Percentiles rank a stretch among this genome's conserved stretches.
Conservation (phyloP, 2,113 vertebrate species). For the Cottus gobio region DNA sequence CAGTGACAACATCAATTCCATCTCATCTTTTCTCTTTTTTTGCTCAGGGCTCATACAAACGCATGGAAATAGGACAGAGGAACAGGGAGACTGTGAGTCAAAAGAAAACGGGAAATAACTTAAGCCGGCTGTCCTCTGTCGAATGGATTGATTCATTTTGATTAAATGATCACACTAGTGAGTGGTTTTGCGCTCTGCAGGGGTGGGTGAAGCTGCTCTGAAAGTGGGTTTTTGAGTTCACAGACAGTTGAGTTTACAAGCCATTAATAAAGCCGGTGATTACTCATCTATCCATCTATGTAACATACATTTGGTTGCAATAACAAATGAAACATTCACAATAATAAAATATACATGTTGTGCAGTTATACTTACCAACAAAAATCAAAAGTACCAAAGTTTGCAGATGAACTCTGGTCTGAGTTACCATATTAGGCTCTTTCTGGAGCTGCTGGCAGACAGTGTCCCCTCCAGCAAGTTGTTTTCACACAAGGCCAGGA, state of each 20-base stretch:
- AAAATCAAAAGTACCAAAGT: slow-evolving; percentile 66
- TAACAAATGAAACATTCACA: neutral
- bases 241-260: slow-evolving; percentile 14
- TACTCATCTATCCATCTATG: neutral
- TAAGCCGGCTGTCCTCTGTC: slow-evolving; percentile 25
- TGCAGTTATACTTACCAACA: slow-evolving; percentile 75
- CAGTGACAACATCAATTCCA: slow-evolving; percentile 71
- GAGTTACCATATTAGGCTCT: slow-evolving; percentile 72
- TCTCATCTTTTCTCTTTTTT: slow-evolving; percentile 11
- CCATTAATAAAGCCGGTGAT: neutral
- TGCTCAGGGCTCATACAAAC: slow-evolving; percentile 32
- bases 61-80: slow-evolving; percentile 2
- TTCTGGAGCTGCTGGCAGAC: slow-evolving; percentile 36
- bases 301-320: neutral
- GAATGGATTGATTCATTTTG: slow-evolving; percentile 1
- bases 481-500: slow-evolving; percentile 9
- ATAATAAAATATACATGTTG: neutral
- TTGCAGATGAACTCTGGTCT: slow-evolving; percentile 56
- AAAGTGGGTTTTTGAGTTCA: slow-evolving; percentile 41
- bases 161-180: slow-evolving; percentile 4
- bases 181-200: neutral
- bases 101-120: neutral
- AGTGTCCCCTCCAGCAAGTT: slow-evolving; percentile 21
- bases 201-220: neutral
- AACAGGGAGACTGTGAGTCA: neutral